These are phyloP conservation scores for Cactoblastis cactorum DNA, from an alignment of 2,888 invertebrate genomes.

Conservation along the genomic window DNA sequence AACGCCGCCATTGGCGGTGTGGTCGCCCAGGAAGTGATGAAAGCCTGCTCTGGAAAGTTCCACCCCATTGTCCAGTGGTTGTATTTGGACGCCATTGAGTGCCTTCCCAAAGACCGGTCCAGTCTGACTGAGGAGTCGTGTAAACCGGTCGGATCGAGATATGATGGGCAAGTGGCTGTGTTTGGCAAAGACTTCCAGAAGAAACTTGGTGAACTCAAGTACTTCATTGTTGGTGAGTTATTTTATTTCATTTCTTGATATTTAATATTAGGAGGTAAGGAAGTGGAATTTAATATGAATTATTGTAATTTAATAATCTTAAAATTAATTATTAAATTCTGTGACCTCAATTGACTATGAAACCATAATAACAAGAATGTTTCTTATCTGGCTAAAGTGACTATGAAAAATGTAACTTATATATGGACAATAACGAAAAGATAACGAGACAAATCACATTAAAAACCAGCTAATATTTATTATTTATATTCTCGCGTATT, in stretches of 20 bases:
- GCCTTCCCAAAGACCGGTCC: slow-evolving; percentile 85
- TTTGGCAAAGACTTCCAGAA: slow-evolving; percentile 95
- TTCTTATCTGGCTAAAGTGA: no score
- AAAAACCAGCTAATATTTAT: no score
- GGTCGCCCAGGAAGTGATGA: slow-evolving; percentile 99
- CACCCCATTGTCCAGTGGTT: slow-evolving; percentile 95
- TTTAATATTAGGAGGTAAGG: neutral
- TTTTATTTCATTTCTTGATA: neutral
- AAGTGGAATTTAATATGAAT: no score
- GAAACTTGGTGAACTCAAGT: slow-evolving; percentile 87
- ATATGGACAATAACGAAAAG: no score
- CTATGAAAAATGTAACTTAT: no score
- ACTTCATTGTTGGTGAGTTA: slow-evolving; percentile 83
- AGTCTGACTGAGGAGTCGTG: slow-evolving; percentile 86
- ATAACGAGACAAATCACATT: no score
- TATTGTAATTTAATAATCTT: no score
- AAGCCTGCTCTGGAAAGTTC: slow-evolving; percentile 98
- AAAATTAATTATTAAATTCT: no score
- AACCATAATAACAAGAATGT: no score
- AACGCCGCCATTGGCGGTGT: slow-evolving; percentile 97
- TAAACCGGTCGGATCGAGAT: slow-evolving; percentile 84
- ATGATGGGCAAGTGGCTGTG: slow-evolving; percentile 95
- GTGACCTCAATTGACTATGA: no score
- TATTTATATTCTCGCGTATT: no score
- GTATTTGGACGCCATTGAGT: slow-evolving; percentile 97